Base-by-base conservation (phyloP, 2,888 invertebrate genomes). In the Polylopha cassiicola region DNA sequence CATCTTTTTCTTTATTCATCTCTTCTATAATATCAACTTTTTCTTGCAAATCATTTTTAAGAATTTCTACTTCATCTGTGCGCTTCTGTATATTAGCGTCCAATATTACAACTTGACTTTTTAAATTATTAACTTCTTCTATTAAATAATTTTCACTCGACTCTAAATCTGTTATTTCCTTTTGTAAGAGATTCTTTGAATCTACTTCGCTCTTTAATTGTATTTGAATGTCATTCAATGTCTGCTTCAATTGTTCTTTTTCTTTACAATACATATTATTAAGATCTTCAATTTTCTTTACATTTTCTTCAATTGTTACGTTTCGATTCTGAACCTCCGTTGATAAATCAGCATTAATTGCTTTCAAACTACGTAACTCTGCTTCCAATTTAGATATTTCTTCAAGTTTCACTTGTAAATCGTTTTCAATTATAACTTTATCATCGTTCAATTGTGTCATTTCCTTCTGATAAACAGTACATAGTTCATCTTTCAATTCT, bases 271-370 rank as follows among this genome's bases (percentile, higher is more conserved):
- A 9, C 4, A n/a, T 13, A 4, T 22, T 22, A 22, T 15, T 32
- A 8, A 8, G 13, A 1, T 30, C 30, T 13, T 21, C 22, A 13
- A 33, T 10, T 6, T 20, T n/a, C 13, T 11, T 11, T 11, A 14
- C 20, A 30, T 30, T 30, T 8, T 32, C 21, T 22, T 22, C 31
- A 13, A 32, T 32, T 32, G n/a, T 10, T 8, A 22, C 15, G 7
- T 10, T 9, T 3, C 22, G 22, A 22, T 15, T 13, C 15, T 32
- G 21, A 9, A 32, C 14, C 8, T 22, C 21, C 8, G 21, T 22
- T 22, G 22, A 15, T n/a, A 32, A 32, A 15, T 32, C 15, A 6
- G 21, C 31, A 32, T 32, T 32, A 1, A 7, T 32, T 32, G 21
- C 31, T 21, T 32, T 32, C 10, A 32, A 32, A 14, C 16, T 22